Evolutionary conservation across 2,113 vertebrate species (phyloP), one percentile per base, ranked within the genome.

Genomic region (Trematomus loennbergii): DNA sequence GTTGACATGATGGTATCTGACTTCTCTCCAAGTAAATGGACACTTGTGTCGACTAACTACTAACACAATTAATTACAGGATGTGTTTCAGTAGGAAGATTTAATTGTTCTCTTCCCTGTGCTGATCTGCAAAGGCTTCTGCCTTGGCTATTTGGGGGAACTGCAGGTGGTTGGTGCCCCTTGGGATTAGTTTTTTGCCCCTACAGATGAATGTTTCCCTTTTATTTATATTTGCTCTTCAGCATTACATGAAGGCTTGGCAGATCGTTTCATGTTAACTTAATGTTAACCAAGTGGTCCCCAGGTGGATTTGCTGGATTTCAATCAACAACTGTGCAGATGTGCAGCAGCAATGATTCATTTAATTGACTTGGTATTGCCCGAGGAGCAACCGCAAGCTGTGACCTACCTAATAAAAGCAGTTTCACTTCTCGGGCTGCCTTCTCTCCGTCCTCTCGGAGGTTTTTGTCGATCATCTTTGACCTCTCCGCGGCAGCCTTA

Each of bases 391-490:
- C 3, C 22, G 59, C 12, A 33, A 63, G 60, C 11, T 58, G 79
- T 9, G 5, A 88, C 96, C 93, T 93, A 98, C 97, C 97, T 71
- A 98, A 90, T 50, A 98, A 90, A 9, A 98, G 96, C 95, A 98
- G 92, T 71, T 98, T 98, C 91, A 98, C 97, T 91, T 98, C 97
- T 89, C 97, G 93, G 87, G 97, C 96, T 52, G 97, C 97, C 89
- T 98, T 98, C 94, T 98, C 97, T 68, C 97, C 97, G 72, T 98
- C 97, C 81, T 98, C 97, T 10, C 97, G 95, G 71, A 98, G 96
- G 88, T 98, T 98, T 91, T 97, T 98, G 93, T 98, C 97, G 89
- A 98, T 98, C 96, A 97, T 98, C 89, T 97, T 97, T 53, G 97
- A 98, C 91, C 97, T 96, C 94, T 98, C 97, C 67, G 96, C 96